Evolutionary conservation across 1,140 invertebrate genomes (phyloP).

Genomic region (Neodiprion lecontei): DNA sequence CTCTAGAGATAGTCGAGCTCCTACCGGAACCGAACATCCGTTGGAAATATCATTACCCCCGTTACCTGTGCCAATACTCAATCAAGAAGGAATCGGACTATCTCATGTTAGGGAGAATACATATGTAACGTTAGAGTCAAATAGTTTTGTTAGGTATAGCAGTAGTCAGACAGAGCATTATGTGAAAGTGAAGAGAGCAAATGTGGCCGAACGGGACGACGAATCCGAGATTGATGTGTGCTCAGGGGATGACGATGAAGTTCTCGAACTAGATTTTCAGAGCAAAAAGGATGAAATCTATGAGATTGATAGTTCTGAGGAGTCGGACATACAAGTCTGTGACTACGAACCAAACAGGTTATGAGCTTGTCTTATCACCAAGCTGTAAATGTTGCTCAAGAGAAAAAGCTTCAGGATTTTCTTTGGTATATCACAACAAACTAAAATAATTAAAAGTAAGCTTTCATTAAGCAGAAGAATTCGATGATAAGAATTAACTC

Average conservation of each 20-base stretch:
- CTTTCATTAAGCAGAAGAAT: too few relatives aligned
- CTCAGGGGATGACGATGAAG: constrained; percentile 45
- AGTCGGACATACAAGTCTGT: constrained; percentile 43
- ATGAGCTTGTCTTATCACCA: too few relatives aligned
- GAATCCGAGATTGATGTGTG: constrained; percentile 48
- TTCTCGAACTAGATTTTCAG: constrained; percentile 42
- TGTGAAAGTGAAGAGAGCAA: constrained; percentile 17
- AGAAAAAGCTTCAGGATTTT: too few relatives aligned
- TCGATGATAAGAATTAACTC: too few relatives aligned
- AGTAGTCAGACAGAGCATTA: constrained; percentile 13
- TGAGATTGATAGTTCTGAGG: constrained; percentile 38
- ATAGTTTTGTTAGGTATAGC: neutral
- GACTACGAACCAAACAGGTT: constrained; percentile 40
- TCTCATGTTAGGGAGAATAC: neutral
- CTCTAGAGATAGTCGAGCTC: neutral
- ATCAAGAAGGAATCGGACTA: neutral
- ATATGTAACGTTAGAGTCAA: neutral
- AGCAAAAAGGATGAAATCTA: constrained; percentile 31
- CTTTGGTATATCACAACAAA: too few relatives aligned
- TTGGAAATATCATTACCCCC: neutral
- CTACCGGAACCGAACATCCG: neutral
- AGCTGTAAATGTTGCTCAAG: too few relatives aligned
- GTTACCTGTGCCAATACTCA: neutral
- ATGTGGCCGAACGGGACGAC: constrained; percentile 23
- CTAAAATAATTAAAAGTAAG: too few relatives aligned